These are phyloP conservation scores for Sapayoa aenigma DNA, from an alignment of 2,113 vertebrate species.

Conservation along the genomic window DNA sequence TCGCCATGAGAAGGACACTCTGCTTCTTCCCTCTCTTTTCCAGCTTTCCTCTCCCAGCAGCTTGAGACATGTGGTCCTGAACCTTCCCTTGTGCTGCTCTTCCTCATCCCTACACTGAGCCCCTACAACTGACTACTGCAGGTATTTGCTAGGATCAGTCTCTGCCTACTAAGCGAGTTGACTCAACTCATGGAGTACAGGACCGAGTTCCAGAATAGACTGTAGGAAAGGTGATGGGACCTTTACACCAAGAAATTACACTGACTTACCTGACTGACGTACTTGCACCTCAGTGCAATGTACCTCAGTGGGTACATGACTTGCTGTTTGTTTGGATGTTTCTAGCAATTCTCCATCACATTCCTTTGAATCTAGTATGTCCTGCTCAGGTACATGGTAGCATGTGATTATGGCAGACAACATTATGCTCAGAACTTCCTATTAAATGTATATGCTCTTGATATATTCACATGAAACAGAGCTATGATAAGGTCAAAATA, in stretches of 20 bases:
- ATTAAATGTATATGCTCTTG: neutral
- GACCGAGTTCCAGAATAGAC: neutral
- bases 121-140: neutral
- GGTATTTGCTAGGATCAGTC: neutral
- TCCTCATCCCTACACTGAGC: neutral
- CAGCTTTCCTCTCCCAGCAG: neutral
- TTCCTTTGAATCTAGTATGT: neutral
- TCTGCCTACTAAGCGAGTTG: neutral
- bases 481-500: neutral
- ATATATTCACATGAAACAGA: neutral
- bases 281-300: neutral
- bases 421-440: neutral
- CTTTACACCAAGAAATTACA: neutral
- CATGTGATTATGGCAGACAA: neutral
- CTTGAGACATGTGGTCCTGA: neutral
- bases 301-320: neutral
- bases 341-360: neutral
- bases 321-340: neutral
- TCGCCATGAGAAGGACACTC: neutral
- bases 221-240: neutral
- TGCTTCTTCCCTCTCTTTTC: neutral
- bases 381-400: neutral
- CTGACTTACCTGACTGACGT: neutral
- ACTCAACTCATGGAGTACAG: neutral
- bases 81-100: neutral